phyloP scores from a whole-genome alignment of 1,140 invertebrate species.

The Elysia chlorotica region DNA sequence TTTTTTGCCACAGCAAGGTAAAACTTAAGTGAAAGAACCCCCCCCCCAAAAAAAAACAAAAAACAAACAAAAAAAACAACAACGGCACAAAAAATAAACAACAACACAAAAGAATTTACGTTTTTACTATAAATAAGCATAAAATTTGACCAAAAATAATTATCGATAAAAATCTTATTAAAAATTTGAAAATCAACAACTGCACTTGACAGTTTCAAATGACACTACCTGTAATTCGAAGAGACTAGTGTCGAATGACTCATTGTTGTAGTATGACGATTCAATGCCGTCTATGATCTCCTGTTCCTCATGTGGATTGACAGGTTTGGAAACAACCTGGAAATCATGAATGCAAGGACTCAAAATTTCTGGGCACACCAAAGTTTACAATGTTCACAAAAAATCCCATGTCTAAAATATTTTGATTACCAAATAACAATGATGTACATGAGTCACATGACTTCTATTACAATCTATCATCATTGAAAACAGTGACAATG shows the following conservation, averaged over 20 bases:
- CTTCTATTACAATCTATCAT: not conserved
- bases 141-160: too few species aligned
- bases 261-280: constrained; percentile 70
- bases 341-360: not conserved
- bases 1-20: too few species aligned
- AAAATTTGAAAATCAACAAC: too few species aligned
- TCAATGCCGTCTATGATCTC: constrained; percentile 77
- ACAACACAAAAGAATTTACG: too few species aligned
- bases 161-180: too few species aligned
- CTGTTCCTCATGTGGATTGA: constrained; percentile 71
- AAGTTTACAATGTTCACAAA: not conserved
- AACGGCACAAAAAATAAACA: too few species aligned
- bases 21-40: too few species aligned
- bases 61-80: too few species aligned
- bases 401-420: not conserved
- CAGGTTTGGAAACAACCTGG: constrained; percentile 33
- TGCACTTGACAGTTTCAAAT: not conserved
- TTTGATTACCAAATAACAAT: not conserved
- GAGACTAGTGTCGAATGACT: constrained; percentile 70
- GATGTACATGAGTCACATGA: not conserved
- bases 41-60: too few species aligned
- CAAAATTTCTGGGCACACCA: not conserved
- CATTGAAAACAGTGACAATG: not conserved
- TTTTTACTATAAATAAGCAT: too few species aligned
- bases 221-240: constrained; percentile 70